phyloP scores from a whole-genome alignment of 2,113 vertebrate genomes.

The Tachuris rubrigastra region DNA sequence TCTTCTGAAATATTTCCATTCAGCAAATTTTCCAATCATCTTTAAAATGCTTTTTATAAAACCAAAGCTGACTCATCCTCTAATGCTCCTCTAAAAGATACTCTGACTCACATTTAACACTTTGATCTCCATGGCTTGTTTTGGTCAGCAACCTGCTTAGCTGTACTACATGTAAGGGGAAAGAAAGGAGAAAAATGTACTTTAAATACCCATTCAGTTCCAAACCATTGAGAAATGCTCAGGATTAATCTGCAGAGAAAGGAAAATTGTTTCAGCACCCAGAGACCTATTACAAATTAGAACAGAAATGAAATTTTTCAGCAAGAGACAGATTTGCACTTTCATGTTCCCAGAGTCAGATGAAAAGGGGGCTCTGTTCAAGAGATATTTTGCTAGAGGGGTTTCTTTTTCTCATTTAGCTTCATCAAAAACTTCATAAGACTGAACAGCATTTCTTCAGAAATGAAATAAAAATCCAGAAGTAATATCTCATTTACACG shows the following conservation, averaged over 20 bases:
- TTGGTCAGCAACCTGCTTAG: neutral
- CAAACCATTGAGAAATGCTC: neutral
- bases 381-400: neutral
- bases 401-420: slow-evolving; percentile 34
- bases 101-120: slow-evolving; percentile 72
- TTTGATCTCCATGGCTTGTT: slow-evolving; percentile 2
- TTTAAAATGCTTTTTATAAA: slow-evolving; percentile 32
- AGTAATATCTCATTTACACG: neutral
- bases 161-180: neutral
- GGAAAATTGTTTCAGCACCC: neutral
- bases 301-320: slow-evolving; percentile 43
- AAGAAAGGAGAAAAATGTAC: neutral
- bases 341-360: slow-evolving; percentile 1
- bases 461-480: neutral
- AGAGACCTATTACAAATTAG: slow-evolving; percentile 14
- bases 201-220: slow-evolving; percentile 1
- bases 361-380: neutral
- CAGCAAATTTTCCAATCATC: slow-evolving; percentile 68
- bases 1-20: slow-evolving; percentile 68
- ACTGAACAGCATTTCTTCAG: neutral
- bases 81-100: slow-evolving; percentile 23
- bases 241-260: slow-evolving; percentile 12
- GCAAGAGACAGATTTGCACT: slow-evolving; percentile 12
- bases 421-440: slow-evolving; percentile 15
- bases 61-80: slow-evolving; percentile 68